Evolutionary conservation across 2,113 vertebrate genomes (phyloP).

Genomic region (Eurypyga helias): DNA sequence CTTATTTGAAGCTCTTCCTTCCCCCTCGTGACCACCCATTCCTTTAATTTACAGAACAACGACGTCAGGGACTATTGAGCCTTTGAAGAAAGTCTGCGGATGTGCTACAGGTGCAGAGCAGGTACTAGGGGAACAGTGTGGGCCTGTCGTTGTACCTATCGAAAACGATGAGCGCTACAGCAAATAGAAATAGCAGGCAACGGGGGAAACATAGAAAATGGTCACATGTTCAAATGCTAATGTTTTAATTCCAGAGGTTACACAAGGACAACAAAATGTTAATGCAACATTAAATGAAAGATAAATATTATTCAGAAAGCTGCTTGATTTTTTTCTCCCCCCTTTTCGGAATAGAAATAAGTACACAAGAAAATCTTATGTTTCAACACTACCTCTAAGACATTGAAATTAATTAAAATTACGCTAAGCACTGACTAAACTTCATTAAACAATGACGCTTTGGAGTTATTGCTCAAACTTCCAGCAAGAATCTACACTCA

Average conservation of each 20-base stretch:
- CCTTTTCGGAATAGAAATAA: slow-evolving; percentile 8
- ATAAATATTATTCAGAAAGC: slow-evolving; percentile 51
- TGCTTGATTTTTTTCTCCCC: neutral
- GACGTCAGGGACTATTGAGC: neutral
- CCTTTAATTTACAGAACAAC: slow-evolving; percentile 40
- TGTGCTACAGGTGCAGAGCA: slow-evolving; percentile 8
- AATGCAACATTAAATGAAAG: slow-evolving; percentile 80
- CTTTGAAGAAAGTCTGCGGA: neutral
- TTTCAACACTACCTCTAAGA: slow-evolving; percentile 45
- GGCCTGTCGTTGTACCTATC: neutral
- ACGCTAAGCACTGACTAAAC: neutral
- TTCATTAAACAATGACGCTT: neutral
- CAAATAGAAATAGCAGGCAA: neutral
- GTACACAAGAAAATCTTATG: slow-evolving; percentile 12
- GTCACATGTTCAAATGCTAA: slow-evolving; percentile 79
- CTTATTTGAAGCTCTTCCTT: slow-evolving; percentile 58
- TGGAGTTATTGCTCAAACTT: neutral
- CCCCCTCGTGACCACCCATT: slow-evolving; percentile 25
- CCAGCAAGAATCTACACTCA: neutral
- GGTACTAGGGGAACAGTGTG: neutral
- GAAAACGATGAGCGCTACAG: neutral
- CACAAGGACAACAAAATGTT: slow-evolving; percentile 81
- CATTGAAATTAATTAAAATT: neutral
- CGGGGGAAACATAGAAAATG: slow-evolving; percentile 40
- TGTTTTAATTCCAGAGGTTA: slow-evolving; percentile 78